These are phyloP conservation scores for Podabrus alpinus DNA, from an alignment of 2,888 invertebrate species.

Conservation along the genomic window DNA sequence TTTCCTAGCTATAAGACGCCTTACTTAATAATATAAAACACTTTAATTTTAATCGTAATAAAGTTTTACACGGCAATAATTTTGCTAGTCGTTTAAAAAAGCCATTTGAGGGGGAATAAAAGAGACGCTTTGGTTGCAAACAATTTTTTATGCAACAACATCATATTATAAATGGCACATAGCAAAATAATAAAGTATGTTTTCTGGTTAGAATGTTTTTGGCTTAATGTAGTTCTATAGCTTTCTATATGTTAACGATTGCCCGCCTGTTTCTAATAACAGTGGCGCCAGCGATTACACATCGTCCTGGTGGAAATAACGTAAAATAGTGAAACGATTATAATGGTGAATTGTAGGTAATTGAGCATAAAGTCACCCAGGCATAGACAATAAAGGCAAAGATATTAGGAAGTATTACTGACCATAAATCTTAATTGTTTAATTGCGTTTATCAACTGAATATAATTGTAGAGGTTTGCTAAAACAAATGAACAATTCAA, in stretches of 20 bases:
- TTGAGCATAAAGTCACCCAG: constrained; percentile 10
- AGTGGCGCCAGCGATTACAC: constrained; percentile 25
- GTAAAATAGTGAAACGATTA: constrained; percentile 14
- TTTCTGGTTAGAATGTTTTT: constrained; percentile 24
- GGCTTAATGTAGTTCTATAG: constrained; percentile 17
- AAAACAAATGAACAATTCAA: neutral
- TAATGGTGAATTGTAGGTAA: constrained; percentile 8
- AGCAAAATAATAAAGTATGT: constrained; percentile 17
- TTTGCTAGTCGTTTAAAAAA: neutral
- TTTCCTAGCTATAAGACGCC: constrained; percentile 4
- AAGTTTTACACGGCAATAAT: neutral
- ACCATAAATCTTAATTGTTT: constrained; percentile 4
- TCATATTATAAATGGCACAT: neutral
- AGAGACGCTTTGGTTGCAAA: neutral
- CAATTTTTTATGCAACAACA: neutral
- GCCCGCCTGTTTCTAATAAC: constrained; percentile 28
- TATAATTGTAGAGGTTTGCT: neutral
- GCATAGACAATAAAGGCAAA: constrained; percentile 6
- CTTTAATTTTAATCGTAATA: neutral
- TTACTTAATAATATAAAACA: neutral
- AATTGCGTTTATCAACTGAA: constrained; percentile 2
- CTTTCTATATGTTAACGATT: constrained; percentile 24
- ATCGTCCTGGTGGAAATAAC: constrained; percentile 6
- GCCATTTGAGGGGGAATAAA: neutral
- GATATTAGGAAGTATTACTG: constrained; percentile 4